Evolutionary conservation across 2,113 vertebrate genomes (phyloP).

Genomic region (Atlantisia rogersi): DNA sequence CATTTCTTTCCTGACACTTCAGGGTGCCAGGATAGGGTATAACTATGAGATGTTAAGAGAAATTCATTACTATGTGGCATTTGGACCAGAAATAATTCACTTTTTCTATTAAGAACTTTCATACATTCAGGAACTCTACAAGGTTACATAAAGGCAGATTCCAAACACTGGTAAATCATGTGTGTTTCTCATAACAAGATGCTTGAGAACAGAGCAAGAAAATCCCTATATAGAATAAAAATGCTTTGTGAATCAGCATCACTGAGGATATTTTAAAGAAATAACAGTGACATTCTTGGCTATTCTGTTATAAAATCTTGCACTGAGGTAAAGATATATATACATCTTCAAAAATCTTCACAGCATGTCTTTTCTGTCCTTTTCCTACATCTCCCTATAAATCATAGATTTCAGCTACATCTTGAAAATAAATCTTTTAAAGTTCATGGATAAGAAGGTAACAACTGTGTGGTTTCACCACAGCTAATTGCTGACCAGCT

Average conservation of each 20-base stretch:
- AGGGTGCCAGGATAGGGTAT: not conserved
- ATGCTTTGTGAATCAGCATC: not conserved
- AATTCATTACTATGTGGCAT: constrained; percentile 33
- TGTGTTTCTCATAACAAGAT: constrained; percentile 16
- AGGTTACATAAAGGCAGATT: constrained; percentile 41
- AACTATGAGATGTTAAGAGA: constrained; percentile 31
- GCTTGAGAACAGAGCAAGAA: not conserved
- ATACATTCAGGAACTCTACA: not conserved
- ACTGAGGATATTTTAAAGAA: constrained; percentile 10
- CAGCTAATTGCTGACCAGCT: not conserved
- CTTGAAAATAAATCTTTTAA: not conserved
- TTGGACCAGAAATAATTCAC: constrained; percentile 51
- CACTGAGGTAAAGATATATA: not conserved
- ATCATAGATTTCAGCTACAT: not conserved
- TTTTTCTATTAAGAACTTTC: constrained; percentile 61
- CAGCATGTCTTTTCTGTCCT: not conserved
- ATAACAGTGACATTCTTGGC: not conserved
- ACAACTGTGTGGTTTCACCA: not conserved
- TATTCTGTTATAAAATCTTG: not conserved
- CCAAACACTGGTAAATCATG: constrained; percentile 47
- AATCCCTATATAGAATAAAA: not conserved
- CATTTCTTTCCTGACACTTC: constrained; percentile 40
- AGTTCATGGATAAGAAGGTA: not conserved
- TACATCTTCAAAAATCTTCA: not conserved
- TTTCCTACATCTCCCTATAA: not conserved